phyloP scores from a whole-genome alignment of 2,888 invertebrate genomes.

The Tolmerus cingulatus region DNA sequence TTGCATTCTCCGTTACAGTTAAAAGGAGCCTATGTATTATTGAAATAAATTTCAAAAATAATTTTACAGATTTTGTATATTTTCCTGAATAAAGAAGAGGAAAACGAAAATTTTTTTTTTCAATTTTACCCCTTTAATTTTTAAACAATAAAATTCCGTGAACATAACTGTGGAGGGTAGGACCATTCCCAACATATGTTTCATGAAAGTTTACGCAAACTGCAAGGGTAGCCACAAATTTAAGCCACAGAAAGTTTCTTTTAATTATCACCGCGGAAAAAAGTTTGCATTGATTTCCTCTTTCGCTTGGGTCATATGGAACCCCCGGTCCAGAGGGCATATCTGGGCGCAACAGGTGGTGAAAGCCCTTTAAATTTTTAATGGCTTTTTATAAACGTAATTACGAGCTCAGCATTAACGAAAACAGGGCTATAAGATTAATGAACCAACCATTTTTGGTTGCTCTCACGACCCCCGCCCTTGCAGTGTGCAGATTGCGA shows the following conservation, averaged over 20 bases:
- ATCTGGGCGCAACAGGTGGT: neutral
- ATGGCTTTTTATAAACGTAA: conserved; percentile 7
- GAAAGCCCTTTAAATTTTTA: conserved; percentile 3
- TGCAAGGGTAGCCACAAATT: neutral
- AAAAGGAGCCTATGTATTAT: too few species aligned
- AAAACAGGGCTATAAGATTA: neutral
- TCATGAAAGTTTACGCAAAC: neutral
- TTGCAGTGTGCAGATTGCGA: neutral
- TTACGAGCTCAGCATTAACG: conserved; percentile 1
- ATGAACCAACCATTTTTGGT: conserved; percentile 6
- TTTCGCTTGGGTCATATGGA: neutral
- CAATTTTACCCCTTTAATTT: too few species aligned
- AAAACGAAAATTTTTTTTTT: too few species aligned
- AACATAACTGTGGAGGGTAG: neutral
- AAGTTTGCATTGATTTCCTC: neutral
- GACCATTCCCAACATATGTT: neutral
- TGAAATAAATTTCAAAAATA: too few species aligned
- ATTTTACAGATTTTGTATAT: too few species aligned
- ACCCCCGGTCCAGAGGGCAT: neutral
- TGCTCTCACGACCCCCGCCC: neutral
- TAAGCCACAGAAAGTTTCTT: neutral
- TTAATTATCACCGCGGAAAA: neutral
- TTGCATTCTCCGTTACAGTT: too few species aligned
- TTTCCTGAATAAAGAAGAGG: too few species aligned
- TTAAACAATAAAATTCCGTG: neutral